Conservation (phyloP, 2,113 vertebrate genomes). For the Orientallactaga bullata region DNA sequence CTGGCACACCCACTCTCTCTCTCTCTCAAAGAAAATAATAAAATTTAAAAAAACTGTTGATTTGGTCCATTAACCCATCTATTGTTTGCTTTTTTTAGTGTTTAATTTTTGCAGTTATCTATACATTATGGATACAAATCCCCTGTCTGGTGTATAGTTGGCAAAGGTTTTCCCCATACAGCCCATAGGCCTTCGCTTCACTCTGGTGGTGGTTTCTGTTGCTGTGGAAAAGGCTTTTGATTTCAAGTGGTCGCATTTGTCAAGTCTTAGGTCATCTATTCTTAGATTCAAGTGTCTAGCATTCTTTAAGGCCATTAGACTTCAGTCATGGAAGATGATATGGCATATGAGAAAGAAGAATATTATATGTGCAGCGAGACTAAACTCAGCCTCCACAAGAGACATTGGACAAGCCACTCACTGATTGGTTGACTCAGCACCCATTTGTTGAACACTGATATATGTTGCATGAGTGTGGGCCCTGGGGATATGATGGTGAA, state of each 20-base stretch:
- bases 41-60: background rate
- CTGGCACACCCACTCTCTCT: too few species aligned
- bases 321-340: background rate
- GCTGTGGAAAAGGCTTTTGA: background rate
- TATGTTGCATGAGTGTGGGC: too few species aligned
- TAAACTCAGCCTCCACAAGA: background rate
- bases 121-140: background rate
- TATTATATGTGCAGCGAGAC: background rate
- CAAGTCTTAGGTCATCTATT: background rate
- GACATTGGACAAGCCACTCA: background rate
- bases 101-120: background rate
- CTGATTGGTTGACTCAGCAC: background rate
- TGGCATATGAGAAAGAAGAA: background rate
- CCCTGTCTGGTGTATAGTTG: background rate
- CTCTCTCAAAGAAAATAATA: too few species aligned
- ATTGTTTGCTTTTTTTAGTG: background rate
- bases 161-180: background rate
- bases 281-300: constrained; percentile 12
- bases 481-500: background rate
- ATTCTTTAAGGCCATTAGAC: background rate
- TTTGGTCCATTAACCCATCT: background rate
- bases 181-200: background rate
- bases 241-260: background rate
- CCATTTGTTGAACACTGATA: background rate
- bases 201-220: background rate